A percentile compares a stretch with the other conserved stretches of the same genome.
phyloP scores from a whole-genome alignment of 23 tunicate genomes.

The Styela clava region DNA sequence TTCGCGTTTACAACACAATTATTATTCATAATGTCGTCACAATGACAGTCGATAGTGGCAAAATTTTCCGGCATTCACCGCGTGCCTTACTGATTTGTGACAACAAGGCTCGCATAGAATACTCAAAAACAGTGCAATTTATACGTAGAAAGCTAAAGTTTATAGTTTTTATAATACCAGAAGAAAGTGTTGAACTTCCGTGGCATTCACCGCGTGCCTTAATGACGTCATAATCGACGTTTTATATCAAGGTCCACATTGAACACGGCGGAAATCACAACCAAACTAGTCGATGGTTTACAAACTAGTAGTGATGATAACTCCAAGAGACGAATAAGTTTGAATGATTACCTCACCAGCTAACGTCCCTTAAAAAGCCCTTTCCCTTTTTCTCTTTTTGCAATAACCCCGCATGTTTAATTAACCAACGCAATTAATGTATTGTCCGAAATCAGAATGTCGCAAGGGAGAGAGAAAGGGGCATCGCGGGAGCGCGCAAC shows the following conservation, averaged over 20 bases:
- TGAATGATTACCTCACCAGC: background rate
- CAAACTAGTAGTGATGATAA: background rate
- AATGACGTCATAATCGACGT: background rate
- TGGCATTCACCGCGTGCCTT: conserved; percentile 54
- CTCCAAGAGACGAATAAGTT: background rate
- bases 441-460: background rate
- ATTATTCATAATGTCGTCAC: background rate
- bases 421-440: background rate
- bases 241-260: conserved; percentile 11
- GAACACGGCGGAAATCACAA: conserved; percentile 2
- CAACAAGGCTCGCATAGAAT: conserved; percentile 65
- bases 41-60: background rate
- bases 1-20: no score
- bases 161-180: no score
- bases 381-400: background rate
- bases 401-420: background rate
- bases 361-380: background rate
- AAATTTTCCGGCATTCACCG: conserved; percentile 78
- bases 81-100: conserved; percentile 66
- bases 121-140: conserved; percentile 21
- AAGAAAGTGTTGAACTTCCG: background rate
- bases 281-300: background rate
- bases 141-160: no score
- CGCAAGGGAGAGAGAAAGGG: background rate
- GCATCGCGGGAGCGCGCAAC: background rate